Evolutionary conservation across 2,113 vertebrate genomes (phyloP).

Genomic region (Ardeotis arabs): DNA sequence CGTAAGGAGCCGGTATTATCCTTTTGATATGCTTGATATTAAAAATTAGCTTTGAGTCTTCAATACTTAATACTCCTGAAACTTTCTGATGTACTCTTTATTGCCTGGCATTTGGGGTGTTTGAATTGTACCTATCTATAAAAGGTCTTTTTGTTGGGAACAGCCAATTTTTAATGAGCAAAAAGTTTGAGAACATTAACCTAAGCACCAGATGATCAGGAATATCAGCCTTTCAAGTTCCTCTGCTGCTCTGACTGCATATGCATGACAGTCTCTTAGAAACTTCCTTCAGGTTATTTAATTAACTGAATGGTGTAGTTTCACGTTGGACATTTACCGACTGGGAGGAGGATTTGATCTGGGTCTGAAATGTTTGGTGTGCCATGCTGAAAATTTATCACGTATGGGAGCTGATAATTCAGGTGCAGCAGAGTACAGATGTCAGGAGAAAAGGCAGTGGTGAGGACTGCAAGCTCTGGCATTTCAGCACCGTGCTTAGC

Average conservation of each 20-base stretch:
- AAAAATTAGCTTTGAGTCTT: not conserved
- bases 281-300: slow-evolving; percentile 4
- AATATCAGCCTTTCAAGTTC: slow-evolving; percentile 12
- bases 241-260: slow-evolving; percentile 1
- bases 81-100: not conserved
- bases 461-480: not conserved
- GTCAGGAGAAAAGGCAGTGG: not conserved
- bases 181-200: not conserved
- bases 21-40: not conserved
- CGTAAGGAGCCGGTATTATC: not conserved
- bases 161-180: not conserved
- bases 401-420: not conserved
- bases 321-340: not conserved
- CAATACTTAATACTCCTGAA: not conserved
- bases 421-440: not conserved
- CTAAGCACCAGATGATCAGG: not conserved
- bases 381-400: not conserved
- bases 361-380: not conserved
- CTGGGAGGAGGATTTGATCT: not conserved
- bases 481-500: accelerated
- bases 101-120: not conserved
- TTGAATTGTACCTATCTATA: not conserved
- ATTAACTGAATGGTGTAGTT: not conserved
- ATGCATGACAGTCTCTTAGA: not conserved
- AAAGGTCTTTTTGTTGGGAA: slow-evolving; percentile 17